Evolutionary conservation across 1,140 invertebrate species (phyloP).

Genomic region (Microplitis demolitor): DNA sequence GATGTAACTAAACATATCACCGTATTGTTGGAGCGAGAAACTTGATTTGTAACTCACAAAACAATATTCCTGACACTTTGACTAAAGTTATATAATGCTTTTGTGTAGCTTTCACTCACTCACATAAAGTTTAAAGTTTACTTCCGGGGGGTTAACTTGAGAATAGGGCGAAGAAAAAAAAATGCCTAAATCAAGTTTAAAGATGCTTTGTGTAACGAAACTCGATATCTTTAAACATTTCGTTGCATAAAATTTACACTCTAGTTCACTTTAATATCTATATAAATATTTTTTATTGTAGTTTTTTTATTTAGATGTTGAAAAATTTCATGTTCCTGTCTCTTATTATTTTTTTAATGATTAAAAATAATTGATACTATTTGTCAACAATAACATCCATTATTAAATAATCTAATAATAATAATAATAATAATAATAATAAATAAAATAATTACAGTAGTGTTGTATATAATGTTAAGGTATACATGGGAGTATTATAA

Average conservation of each 20-base stretch:
- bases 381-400: too few species aligned
- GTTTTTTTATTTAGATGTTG: too few species aligned
- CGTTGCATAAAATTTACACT: too few species aligned
- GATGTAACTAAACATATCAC: not conserved
- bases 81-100: not conserved
- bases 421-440: not conserved
- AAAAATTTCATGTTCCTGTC: too few species aligned
- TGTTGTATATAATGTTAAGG: not conserved
- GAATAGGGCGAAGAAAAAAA: too few species aligned
- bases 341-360: too few species aligned
- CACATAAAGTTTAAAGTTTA: not conserved
- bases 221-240: too few species aligned
- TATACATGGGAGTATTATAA: not conserved
- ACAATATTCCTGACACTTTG: constrained; percentile 8
- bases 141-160: not conserved
- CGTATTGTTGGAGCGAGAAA: not conserved
- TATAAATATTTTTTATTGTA: too few species aligned
- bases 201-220: too few species aligned
- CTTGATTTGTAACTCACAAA: constrained; percentile 11
- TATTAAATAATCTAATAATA: not conserved
- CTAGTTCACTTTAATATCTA: too few species aligned
- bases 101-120: not conserved
- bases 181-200: too few species aligned
- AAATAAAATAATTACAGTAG: not conserved
- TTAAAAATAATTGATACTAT: too few species aligned